Conservation (phyloP, 2,888 invertebrate genomes). For the Onthophagus sagittarius region DNA sequence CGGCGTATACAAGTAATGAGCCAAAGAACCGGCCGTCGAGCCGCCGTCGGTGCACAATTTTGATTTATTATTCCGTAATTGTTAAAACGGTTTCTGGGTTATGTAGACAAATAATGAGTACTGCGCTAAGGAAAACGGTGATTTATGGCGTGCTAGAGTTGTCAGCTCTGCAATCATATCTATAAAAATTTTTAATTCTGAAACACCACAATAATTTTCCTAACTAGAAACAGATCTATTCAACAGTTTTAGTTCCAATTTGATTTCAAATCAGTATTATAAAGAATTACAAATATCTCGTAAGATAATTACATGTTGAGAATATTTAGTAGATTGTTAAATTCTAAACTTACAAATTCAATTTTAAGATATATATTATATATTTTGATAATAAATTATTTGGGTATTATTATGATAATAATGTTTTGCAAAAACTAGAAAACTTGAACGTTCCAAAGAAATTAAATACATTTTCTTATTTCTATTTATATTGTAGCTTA, state of each 20-base stretch:
- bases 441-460: no score
- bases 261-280: no score
- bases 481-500: not conserved
- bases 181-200: not conserved
- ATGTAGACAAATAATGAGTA: not conserved
- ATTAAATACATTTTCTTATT: not conserved
- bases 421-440: no score
- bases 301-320: no score
- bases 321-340: no score
- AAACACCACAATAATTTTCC: not conserved
- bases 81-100: not conserved
- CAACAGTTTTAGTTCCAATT: no score
- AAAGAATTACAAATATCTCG: no score
- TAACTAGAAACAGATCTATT: not conserved
- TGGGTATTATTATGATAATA: no score
- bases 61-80: not conserved
- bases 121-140: not conserved
- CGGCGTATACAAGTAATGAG: not conserved
- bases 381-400: no score
- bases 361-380: no score
- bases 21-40: not conserved
- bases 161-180: not conserved
- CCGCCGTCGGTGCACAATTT: not conserved
- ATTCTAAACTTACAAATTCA: no score
- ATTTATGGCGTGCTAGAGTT: not conserved